A percentile compares a stretch with the other conserved stretches of the same genome.
phyloP scores from a whole-genome alignment of 2,888 invertebrate species.

The Sussaba pulchella region DNA sequence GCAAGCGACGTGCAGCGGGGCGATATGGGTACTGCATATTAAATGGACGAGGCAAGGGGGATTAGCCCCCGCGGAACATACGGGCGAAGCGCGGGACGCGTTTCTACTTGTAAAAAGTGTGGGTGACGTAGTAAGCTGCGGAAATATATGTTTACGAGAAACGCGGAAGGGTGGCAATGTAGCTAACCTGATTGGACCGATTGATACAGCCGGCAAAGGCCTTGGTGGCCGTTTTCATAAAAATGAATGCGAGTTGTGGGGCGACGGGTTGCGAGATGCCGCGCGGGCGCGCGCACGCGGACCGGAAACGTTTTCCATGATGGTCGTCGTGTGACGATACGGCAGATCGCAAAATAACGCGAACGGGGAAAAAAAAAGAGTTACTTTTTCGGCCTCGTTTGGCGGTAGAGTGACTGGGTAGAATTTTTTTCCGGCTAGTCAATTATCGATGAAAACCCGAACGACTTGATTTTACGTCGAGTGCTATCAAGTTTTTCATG shows the following conservation, averaged over 20 bases:
- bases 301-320: too few relatives aligned
- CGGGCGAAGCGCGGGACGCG: constrained; percentile 71
- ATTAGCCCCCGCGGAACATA: constrained; percentile 75
- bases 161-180: constrained; percentile 40
- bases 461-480: too few relatives aligned
- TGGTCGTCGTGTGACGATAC: too few relatives aligned
- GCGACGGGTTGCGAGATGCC: too few relatives aligned
- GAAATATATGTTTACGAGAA: constrained; percentile 78
- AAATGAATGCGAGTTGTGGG: constrained; percentile 57
- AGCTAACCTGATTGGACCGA: constrained; percentile 64
- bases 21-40: constrained; percentile 78
- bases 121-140: constrained; percentile 71
- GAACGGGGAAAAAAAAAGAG: too few relatives aligned
- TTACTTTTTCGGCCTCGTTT: too few relatives aligned
- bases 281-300: too few relatives aligned
- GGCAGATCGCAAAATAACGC: too few relatives aligned
- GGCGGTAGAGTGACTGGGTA: too few relatives aligned
- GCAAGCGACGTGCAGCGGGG: constrained; percentile 75
- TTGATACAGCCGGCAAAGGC: constrained; percentile 44
- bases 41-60: constrained; percentile 80
- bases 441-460: too few relatives aligned
- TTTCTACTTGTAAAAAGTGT: constrained; percentile 79
- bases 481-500: too few relatives aligned
- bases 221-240: constrained; percentile 60
- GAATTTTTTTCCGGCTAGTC: too few relatives aligned